Evolutionary conservation across 2,797 vertebrate species (phyloP).

Genomic region (Ammospiza maritima): DNA sequence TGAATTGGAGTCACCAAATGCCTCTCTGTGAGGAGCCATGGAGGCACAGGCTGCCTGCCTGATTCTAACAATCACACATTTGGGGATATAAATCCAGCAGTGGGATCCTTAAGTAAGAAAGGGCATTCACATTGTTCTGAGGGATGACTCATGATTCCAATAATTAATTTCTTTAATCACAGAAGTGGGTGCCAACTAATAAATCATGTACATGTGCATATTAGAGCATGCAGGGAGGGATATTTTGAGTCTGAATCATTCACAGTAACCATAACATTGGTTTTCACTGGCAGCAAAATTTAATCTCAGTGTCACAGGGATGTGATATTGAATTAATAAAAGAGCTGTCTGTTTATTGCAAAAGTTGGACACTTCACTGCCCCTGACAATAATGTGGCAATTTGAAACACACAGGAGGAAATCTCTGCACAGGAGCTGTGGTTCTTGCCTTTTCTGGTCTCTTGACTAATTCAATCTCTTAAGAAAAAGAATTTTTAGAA

Average conservation of each 20-base stretch:
- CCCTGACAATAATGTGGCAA: background rate
- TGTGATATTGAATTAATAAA: background rate
- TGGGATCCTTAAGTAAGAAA: background rate
- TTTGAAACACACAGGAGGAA: background rate
- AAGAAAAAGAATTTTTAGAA: background rate
- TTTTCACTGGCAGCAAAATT: slow-evolving; percentile 1
- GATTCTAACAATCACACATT: background rate
- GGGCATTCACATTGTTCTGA: background rate
- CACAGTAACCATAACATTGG: background rate
- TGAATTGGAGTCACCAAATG: background rate
- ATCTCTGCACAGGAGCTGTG: background rate
- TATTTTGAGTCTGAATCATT: background rate
- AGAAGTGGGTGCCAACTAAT: background rate
- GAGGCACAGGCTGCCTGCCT: background rate
- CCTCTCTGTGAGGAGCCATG: background rate
- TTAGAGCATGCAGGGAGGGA: background rate
- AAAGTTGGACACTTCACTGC: background rate
- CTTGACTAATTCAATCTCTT: background rate
- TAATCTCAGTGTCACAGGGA: background rate
- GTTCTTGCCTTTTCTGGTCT: background rate
- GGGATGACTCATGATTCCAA: background rate
- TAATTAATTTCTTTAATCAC: background rate
- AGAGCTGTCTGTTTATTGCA: background rate
- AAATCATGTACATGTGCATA: background rate
- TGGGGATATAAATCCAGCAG: background rate